Base-by-base conservation (phyloP, 1,140 invertebrate species). In the Metopolophium dirhodum region DNA sequence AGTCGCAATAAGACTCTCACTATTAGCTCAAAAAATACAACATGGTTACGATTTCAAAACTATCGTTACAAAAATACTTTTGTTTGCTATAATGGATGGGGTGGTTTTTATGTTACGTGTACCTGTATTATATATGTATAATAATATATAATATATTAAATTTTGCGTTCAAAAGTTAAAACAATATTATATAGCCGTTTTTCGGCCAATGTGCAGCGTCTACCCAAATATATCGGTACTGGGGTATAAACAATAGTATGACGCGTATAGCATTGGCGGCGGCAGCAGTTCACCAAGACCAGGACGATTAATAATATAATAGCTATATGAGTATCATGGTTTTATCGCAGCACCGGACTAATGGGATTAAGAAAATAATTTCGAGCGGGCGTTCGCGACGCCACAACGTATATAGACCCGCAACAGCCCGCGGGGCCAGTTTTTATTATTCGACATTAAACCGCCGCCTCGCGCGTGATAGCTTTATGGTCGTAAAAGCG, bases 281-380 rank as follows among this genome's bases (percentile, higher is more conserved):
- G 11, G 18, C 18, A 49, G 47, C 14, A 87, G 86, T 47, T 87
- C 86, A 7, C 9, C 35, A 14, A 61, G 41, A 57, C 51, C 8
- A 41, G 35, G 61, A 57, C 18, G 51, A 90, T 90, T 90, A 54
- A 88, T 51, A 87, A 87, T n/a, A 68, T 68, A 68, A 68, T 77
- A n/a, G 14, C 14, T 77, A 49, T 89, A 91, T 77, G 90, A 45
- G 54, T 91, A 45, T 18, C 49, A 51, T 91, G 90, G 61, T 77
- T 91, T 91, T 68, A 91, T 68, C 37, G 90, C 14, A 30, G 30
- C 90, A 61, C 37, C 41, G 57, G 57, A 77, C 90, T 91, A 91
- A 91, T 91, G 90, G 90, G 41, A 91, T 91, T 91, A 91, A 91
- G 90, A 68, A 91, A 91, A 91, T 82, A 77, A 91, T 61, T 91